Base-by-base conservation (phyloP, 2,888 invertebrate genomes). In the Drosophila merina region DNA sequence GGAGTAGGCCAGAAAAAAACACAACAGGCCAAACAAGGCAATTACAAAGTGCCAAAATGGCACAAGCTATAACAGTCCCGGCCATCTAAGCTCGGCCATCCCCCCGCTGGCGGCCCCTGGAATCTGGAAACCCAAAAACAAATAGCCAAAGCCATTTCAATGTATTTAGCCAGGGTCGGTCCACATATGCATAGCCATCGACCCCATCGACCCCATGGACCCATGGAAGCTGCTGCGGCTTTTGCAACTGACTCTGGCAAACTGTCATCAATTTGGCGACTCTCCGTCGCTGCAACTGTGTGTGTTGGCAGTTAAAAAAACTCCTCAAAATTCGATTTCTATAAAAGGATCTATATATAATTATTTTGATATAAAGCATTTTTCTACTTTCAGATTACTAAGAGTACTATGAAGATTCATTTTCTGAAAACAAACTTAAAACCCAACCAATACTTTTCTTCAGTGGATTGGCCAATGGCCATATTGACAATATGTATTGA, bases 401-500 rank as follows among this genome's bases (percentile, higher is more conserved):
- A 20, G 20, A 20, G 20, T 20, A 20, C 20, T 2, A 20, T 20
- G 20, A 20, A 20, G 20, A 20, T 20, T 20, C 1, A 20, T 20
- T 20, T 20, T 20, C 20, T 20, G 1, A 20, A 20, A 20, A 20
- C 1, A 20, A 20, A 1, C 28, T 28, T 28, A 28, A 5, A 28
- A 28, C 10, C 7, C n/a, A 3, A 3, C 4, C 4, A 14, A 14
- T 9, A 25, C 3, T 9, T n/a, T 1, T n/a, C 30, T 31, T 51
- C 26, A 6, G 62, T 62, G 62, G n/a, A 10, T 83, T 85, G 87
- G 87, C 87, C 87, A 85, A 87, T 87, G 82, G 87, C 82, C 82
- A 81, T 83, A 87, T 83, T 83, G 87, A 85, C 87, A 87, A 83
- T 83, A 87, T 82, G 82, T 83, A 83, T 83, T 83, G 82, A 83